Base-by-base conservation (phyloP, 92 coral and sea anemone genomes). In the Zoanthus gigantus region DNA sequence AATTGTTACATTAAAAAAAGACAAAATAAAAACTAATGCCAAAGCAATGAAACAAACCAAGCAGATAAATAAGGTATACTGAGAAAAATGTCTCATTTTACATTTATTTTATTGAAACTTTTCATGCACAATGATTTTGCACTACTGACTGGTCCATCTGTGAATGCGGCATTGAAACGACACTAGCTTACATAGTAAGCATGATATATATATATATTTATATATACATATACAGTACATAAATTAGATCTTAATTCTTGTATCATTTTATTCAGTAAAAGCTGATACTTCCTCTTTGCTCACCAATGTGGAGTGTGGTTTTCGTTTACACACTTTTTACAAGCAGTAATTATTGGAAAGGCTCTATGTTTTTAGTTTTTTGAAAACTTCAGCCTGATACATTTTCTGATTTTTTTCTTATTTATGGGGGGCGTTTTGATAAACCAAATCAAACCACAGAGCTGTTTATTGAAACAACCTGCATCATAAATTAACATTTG, bases 121-220 rank as follows among this genome's bases (percentile, higher is more conserved):
- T 80, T 65, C 74, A 45, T 66, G 58, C 85, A 45, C 75, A 30
- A 60, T 54, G 28, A 53, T 81, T 66, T 48, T 65, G 60, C 61
- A 81, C 63, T 45, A 18, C 29, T 53, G 12, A 31, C 66, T 30
- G 47, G 8, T 77, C 16, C 5, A 50, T 28, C 74, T 81, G 74
- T 66, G 74, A 66, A 65, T 28, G 23, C 74, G 31, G 7, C 85
- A 65, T 74, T 65, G 85, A 23, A 63, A 16, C 85, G 42, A 67
- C 8, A 47, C 45, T 44, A 23, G 85, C 85, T 81, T 81, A 81
- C 85, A 81, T 3, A 63, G 85, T 81, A 81, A 81, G 85, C 85
- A 81, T 45, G 10, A 63, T 45, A 2, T 81, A 18, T 63, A n/a
- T n/a, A 32, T 66, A n/a, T 80, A 61, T 45, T 7, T 81, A 18